Base-by-base conservation (phyloP, 30 jellyfish, hydroid and myxozoan genomes). In the Mastigias papua region DNA sequence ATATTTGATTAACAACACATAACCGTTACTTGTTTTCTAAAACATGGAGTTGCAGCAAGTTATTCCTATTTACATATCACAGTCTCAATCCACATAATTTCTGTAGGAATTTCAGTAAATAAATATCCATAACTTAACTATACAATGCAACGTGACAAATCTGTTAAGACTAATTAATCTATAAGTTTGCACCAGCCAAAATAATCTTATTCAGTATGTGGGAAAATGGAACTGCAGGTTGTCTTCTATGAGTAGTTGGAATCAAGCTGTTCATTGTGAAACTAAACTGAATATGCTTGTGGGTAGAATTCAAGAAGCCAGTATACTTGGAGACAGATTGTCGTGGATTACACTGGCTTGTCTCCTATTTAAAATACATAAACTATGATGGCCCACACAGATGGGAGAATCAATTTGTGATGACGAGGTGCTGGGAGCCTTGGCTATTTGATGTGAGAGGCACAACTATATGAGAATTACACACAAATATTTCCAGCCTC, bases 41-140 rank as follows among this genome's bases (percentile, higher is more conserved):
- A 63, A 63, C 74, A 63, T 63, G 74, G 74, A 63, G 42, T 63
- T 25, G 42, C 74, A 63, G 26, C 74, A 63, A 63, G 74, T n/a
- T 23, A 15, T n/a, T 63, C 74, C 35, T 63, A 63, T 63, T 63
- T 63, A 63, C 74, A 63, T 27, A 20, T 63, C 74, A 63, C 74
- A 63, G 74, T 27, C 74, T 63, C 42, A 63, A 25, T 63, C 37
- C 74, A 63, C 74, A 22, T 63, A 22, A 63, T 63, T 27, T 63
- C 74, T 63, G 74, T 8, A 63, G 74, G 42, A 63, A 63, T 27
- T 63, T 63, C 2, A 63, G 74, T 27, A 20, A 63, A 63, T 63
- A 63, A 63, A 63, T 63, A 63, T 63, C 42, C 74, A 63, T 63
- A 63, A 63, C 74, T 63, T 63, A 63, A 63, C 74, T 63, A 63